Base-by-base conservation (phyloP, 2,888 invertebrate species). In the Theristus sp. region DNA sequence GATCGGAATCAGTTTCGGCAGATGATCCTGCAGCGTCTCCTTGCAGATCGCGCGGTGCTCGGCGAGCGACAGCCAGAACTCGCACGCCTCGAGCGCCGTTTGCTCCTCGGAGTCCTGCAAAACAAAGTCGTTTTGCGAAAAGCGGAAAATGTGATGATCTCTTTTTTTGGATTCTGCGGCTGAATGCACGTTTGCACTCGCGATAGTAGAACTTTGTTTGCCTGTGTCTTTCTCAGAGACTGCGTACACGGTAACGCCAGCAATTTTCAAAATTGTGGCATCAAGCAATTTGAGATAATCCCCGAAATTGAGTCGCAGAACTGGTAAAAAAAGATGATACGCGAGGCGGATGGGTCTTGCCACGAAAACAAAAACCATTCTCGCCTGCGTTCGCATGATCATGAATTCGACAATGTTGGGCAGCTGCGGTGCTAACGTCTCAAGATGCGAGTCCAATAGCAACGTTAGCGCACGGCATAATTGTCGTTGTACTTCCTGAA, bases 351-450 rank as follows among this genome's bases (percentile, higher is more conserved):
- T 38, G 6, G 10, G 17, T 38, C 10, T 13, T 47, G 2, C 22
- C 27, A n/a, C 6, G 38, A 17, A 17, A 38, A 38, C 17, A 17
- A 38, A 38, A 6, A 38, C 6, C 17, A 38, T 26, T 27, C 31
- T 13, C 30, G 66, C 68, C 61, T 66, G 59, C 57, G 96, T 96
- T 62, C 94, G 82, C 74, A 89, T 79, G 69, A 98, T 78, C 90
- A 98, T 96, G 74, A 94, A 98, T 83, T 96, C 93, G 73, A 98
- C 89, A 64, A 98, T 94, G 75, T 87, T 87, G 70, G 88, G 85
- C 81, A 98, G 86, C 73, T 96, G 90, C 38, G 93, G 93, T 72
- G 90, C 84, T 57, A 98, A 81, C 69, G 90, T 82, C 73, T 96
- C 96, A 80, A 96, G 83, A 68, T 91, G 81, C 28, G 94, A 91